A percentile compares a stretch with the other conserved stretches of the same genome.
Evolutionary conservation across 30 jellyfish, hydroid and myxozoan genomes (phyloP).

Genomic region (Mastigias papua): DNA sequence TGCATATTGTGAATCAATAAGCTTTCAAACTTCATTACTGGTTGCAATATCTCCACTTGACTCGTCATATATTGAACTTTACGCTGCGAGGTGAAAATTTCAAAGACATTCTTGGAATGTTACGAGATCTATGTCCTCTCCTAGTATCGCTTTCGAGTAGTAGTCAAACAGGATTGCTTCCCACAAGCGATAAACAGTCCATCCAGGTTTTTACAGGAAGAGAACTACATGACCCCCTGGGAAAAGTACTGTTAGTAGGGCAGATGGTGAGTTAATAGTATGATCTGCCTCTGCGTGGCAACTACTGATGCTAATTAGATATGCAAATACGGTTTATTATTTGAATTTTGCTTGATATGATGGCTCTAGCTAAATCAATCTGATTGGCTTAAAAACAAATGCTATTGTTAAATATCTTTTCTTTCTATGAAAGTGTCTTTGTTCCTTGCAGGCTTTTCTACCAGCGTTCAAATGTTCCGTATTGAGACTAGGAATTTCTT

Average conservation of each 20-base stretch:
- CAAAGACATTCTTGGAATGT: too few relatives aligned
- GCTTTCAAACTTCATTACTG: too few relatives aligned
- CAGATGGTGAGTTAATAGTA: not conserved
- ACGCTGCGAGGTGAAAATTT: too few relatives aligned
- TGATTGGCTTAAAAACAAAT: constrained; percentile 10
- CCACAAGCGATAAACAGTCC: not conserved
- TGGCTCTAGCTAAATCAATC: not conserved
- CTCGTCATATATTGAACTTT: too few relatives aligned
- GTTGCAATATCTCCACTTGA: too few relatives aligned
- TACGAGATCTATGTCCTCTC: too few relatives aligned
- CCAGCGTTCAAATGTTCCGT: not conserved
- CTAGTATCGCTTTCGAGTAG: too few relatives aligned
- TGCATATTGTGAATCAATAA: too few relatives aligned
- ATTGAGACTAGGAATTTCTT: not conserved
- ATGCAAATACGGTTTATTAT: not conserved
- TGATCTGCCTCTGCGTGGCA: constrained; percentile 20
- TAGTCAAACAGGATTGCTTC: too few relatives aligned
- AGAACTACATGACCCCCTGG: constrained; percentile 5
- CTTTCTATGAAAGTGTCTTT: not conserved
- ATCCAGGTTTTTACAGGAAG: not conserved
- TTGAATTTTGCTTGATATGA: not conserved
- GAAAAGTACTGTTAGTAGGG: not conserved
- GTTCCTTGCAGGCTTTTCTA: not conserved
- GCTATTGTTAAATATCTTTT: not conserved
- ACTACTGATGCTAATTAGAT: constrained; percentile 12